Evolutionary conservation across 2,888 invertebrate species (phyloP).

Genomic region (Andrena bicolor): DNA sequence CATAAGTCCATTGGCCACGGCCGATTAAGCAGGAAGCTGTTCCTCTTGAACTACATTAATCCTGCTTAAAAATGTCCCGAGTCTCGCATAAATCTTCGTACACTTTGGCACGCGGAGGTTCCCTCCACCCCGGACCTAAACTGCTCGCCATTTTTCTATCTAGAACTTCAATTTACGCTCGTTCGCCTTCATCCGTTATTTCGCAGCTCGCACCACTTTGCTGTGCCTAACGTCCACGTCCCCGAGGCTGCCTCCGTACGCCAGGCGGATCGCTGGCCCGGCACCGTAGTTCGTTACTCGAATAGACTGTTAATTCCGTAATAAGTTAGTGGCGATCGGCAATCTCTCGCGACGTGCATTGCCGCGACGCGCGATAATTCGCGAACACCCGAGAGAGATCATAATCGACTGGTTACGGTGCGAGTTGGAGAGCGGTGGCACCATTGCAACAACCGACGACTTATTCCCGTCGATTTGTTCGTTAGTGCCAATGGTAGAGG

Average conservation of each 20-base stretch:
- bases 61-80: slow-evolving; percentile 59
- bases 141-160: slow-evolving; percentile 3
- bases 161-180: slow-evolving; percentile 2
- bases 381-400: slow-evolving; percentile 48
- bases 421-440: slow-evolving; percentile 9
- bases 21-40: slow-evolving; percentile 58
- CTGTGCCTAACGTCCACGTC: not conserved
- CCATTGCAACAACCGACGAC: slow-evolving; percentile 19
- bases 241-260: slow-evolving; percentile 25
- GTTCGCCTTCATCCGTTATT: slow-evolving; percentile 1
- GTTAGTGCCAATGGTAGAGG: not conserved
- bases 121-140: slow-evolving; percentile 16
- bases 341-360: slow-evolving; percentile 54
- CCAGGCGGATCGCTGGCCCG: slow-evolving; percentile 30
- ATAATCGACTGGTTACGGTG: slow-evolving; percentile 50
- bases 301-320: slow-evolving; percentile 49
- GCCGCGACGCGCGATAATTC: slow-evolving; percentile 56
- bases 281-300: slow-evolving; percentile 33
- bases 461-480: slow-evolving; percentile 28
- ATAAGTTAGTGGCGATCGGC: slow-evolving; percentile 57
- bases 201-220: not conserved
- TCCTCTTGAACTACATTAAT: slow-evolving; percentile 58
- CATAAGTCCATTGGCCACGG: slow-evolving; percentile 33
- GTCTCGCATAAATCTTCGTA: slow-evolving; percentile 61
- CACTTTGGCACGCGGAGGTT: slow-evolving; percentile 8